phyloP scores from a whole-genome alignment of 1,140 invertebrate genomes.

The Diprion similis region DNA sequence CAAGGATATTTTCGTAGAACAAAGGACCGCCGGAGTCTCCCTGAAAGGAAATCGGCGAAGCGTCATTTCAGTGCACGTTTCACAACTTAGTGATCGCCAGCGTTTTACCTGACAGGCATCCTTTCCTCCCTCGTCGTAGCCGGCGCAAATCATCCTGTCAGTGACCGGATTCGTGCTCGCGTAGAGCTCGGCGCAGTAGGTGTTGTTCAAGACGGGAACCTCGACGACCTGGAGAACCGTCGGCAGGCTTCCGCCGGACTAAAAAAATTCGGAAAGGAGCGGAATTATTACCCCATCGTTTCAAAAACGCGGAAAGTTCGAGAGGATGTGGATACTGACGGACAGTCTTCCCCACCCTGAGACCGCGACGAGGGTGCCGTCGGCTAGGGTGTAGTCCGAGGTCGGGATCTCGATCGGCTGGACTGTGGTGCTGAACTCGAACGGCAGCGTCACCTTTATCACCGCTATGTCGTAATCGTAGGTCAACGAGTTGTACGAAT shows the following conservation, averaged over 20 bases:
- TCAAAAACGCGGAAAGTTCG: too few relatives aligned
- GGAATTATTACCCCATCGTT: too few relatives aligned
- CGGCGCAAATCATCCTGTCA: constrained; percentile 45
- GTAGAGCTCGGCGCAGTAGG: constrained; percentile 29
- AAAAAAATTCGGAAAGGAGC: neutral
- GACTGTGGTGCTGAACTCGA: constrained; percentile 35
- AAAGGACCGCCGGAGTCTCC: constrained; percentile 71
- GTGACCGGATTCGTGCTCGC: constrained; percentile 25
- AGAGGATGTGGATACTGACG: constrained; percentile 22
- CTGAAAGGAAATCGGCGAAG: constrained; percentile 39
- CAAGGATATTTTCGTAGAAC: constrained; percentile 61
- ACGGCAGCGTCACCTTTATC: constrained; percentile 38
- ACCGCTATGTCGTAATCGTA: constrained; percentile 45
- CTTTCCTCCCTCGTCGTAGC: constrained; percentile 38
- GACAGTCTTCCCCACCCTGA: constrained; percentile 65
- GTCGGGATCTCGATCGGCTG: constrained; percentile 41
- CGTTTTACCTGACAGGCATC: constrained; percentile 37
- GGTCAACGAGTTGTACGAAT: constrained; percentile 34
- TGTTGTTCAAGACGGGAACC: constrained; percentile 31
- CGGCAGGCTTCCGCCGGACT: constrained; percentile 28
- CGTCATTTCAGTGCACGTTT: constrained; percentile 12
- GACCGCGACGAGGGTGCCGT: constrained; percentile 54
- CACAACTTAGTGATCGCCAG: neutral
- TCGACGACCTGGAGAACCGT: constrained; percentile 35
- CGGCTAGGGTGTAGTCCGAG: constrained; percentile 17